Conservation (phyloP, 2,113 vertebrate species). For the Calcarius ornatus region DNA sequence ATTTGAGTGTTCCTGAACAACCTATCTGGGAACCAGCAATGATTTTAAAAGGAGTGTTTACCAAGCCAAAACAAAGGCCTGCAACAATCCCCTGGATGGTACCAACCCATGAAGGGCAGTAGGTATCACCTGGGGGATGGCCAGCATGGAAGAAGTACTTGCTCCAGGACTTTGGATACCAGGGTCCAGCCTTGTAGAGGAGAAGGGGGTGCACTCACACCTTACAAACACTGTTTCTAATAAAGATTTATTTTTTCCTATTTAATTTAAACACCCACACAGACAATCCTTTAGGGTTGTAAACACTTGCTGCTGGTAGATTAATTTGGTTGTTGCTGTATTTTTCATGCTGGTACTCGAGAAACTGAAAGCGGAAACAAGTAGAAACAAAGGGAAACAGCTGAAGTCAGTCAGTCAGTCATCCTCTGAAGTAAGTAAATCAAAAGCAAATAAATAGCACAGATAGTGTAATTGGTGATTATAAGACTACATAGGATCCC, state of each 20-base stretch:
- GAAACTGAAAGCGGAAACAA: background rate
- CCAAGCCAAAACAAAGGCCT: background rate
- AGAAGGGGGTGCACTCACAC: background rate
- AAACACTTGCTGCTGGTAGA: constrained; percentile 15
- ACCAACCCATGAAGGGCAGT: background rate
- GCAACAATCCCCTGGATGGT: background rate
- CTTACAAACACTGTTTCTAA: background rate
- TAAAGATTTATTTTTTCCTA: background rate
- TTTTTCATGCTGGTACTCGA: background rate
- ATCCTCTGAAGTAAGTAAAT: background rate
- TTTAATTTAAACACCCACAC: background rate
- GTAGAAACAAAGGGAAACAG: background rate
- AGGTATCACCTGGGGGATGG: fast-evolving
- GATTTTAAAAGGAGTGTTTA: background rate
- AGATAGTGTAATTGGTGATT: background rate
- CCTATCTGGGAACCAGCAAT: background rate
- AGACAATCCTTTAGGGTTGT: background rate
- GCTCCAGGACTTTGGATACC: fast-evolving
- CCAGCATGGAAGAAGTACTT: fast-evolving
- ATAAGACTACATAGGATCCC: background rate
- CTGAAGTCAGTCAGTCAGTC: background rate
- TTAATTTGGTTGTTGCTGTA: background rate
- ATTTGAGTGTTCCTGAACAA: background rate
- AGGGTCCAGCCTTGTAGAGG: background rate
- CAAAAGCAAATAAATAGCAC: background rate